Evolutionary conservation across 1,140 invertebrate species (phyloP).

Genomic region (Akabosia matsudoensis): DNA sequence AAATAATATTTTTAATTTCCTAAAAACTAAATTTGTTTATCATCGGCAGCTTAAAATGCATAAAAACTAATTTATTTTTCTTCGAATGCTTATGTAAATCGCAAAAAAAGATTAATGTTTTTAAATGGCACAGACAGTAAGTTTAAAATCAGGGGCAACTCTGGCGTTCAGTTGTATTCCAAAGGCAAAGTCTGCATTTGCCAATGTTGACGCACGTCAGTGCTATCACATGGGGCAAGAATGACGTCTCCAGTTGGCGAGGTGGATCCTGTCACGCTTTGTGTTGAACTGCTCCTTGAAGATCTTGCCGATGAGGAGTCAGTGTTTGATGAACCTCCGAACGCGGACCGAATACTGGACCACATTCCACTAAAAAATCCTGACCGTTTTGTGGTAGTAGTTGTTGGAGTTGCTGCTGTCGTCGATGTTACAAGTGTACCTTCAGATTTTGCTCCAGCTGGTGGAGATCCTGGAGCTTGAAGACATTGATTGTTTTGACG

Average conservation of each 20-base stretch:
- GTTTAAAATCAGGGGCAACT: too few species aligned
- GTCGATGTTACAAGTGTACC: neutral
- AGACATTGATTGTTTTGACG: slow-evolving; percentile 18
- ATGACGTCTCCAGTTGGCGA: neutral
- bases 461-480: neutral
- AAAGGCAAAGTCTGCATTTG: neutral
- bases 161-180: neutral
- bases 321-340: neutral
- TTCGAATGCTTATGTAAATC: too few species aligned
- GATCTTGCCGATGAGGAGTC: neutral
- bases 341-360: neutral
- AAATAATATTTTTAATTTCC: too few species aligned
- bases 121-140: too few species aligned
- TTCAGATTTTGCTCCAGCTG: neutral
- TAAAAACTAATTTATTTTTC: too few species aligned
- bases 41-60: too few species aligned
- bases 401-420: neutral
- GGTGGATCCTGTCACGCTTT: neutral
- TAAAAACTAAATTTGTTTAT: too few species aligned
- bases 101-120: too few species aligned
- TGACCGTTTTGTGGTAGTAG: neutral
- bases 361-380: slow-evolving; percentile 4
- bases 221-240: neutral
- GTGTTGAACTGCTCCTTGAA: neutral
- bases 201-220: slow-evolving; percentile 5